Conservation (phyloP, 2,797 vertebrate genomes). For the Pseudopleuronectes americanus region DNA sequence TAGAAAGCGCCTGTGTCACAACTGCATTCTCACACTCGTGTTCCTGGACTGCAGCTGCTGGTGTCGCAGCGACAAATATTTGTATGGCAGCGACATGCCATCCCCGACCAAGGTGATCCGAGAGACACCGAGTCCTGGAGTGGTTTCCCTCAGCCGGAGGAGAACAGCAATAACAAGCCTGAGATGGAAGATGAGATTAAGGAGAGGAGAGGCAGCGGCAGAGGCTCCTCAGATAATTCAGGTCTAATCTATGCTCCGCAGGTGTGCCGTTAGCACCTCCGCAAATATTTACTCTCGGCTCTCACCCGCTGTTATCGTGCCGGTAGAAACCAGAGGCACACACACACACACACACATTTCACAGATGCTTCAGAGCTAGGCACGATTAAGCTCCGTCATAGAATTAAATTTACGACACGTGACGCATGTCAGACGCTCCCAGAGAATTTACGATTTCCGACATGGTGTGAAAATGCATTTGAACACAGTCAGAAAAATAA, state of each 20-base stretch:
- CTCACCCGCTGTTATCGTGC: slow-evolving; percentile 52
- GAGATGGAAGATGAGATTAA: slow-evolving; percentile 79
- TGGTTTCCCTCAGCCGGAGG: slow-evolving; percentile 52
- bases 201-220: slow-evolving; percentile 54
- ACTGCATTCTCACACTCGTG: too few relatives aligned
- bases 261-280: slow-evolving; percentile 67
- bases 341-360: slow-evolving; percentile 31
- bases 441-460: neutral
- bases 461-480: neutral
- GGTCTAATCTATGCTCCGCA: slow-evolving; percentile 79
- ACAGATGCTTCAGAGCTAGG: slow-evolving; percentile 5
- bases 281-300: slow-evolving; percentile 69
- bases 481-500: neutral
- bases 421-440: neutral
- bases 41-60: slow-evolving; percentile 3
- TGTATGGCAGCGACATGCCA: slow-evolving; percentile 45
- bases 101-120: slow-evolving; percentile 52
- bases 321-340: slow-evolving; percentile 31
- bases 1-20: neutral
- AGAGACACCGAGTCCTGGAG: slow-evolving; percentile 52
- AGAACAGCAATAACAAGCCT: slow-evolving; percentile 74
- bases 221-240: slow-evolving; percentile 73
- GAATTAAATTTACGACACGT: neutral
- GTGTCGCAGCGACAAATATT: slow-evolving; percentile 29
- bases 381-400: slow-evolving; percentile 20